Conservation (phyloP, 1,140 invertebrate species). For the Thrips palmi region DNA sequence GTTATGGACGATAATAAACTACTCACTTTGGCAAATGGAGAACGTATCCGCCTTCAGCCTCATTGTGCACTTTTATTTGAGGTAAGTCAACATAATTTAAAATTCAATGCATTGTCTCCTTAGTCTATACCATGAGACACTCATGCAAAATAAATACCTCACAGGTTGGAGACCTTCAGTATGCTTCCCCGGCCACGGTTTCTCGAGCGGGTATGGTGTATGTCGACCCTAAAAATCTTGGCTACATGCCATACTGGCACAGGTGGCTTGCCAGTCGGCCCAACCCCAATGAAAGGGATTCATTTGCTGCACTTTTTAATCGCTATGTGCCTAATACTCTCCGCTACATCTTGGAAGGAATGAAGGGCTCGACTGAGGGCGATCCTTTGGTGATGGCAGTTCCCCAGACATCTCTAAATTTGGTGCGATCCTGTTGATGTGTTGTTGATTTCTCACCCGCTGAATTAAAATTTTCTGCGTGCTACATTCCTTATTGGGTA, state of each 20-base stretch:
- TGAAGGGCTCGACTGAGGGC: conserved; percentile 49
- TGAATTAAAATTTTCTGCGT: not conserved
- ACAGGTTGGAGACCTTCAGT: conserved; percentile 65
- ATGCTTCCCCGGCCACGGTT: conserved; percentile 79
- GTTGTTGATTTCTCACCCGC: conserved; percentile 6
- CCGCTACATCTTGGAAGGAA: conserved; percentile 55
- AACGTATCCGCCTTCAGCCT: conserved; percentile 62
- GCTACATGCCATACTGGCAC: conserved; percentile 68
- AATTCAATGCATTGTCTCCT: not conserved
- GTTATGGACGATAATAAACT: conserved; percentile 90
- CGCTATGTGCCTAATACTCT: conserved; percentile 52
- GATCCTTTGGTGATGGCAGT: conserved; percentile 44
- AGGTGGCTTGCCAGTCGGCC: conserved; percentile 35
- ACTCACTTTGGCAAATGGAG: conserved; percentile 75
- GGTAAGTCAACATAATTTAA: conserved; percentile 25
- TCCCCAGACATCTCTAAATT: conserved; percentile 63
- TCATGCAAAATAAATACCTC: conserved; percentile 9
- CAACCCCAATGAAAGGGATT: conserved; percentile 24
- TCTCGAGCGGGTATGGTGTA: conserved; percentile 86
- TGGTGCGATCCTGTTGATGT: conserved; percentile 32
- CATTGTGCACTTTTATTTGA: conserved; percentile 78
- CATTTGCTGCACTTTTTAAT: conserved; percentile 40
- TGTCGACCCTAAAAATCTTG: conserved; percentile 78
- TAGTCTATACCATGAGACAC: no score
- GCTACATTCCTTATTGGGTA: conserved; percentile 6